Evolutionary conservation across 1,140 invertebrate species (phyloP), one percentile per base, ranked within the genome.

Genomic region (Sycophila sp.): DNA sequence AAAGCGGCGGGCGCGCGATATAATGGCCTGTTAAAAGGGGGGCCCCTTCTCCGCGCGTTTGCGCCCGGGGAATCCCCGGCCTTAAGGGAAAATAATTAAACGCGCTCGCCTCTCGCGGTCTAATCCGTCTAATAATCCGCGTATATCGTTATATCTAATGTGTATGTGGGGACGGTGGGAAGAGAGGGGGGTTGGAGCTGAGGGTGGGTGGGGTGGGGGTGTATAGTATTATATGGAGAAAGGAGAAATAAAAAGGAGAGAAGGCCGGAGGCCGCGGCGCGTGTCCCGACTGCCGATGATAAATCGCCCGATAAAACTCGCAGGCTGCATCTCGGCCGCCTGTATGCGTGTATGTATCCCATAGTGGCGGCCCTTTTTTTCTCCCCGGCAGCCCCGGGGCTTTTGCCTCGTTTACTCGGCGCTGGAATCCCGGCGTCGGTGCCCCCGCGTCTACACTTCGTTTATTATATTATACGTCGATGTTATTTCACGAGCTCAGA

Each of bases 21-120:
- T 80, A 77, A 78, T 73, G 68, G 75, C 72, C 76, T 73, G 77
- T 79, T 79, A 80, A 79, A 76, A n/a, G n/a, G n/a, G n/a, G 75
- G 75, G 72, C 3, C 32, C 56, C 32, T 40, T 63, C 11, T 28
- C 30, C n/a, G 15, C n/a, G 56, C 45, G 63, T 75, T 72, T 77
- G 75, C 75, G 49, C 74, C 53, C 49, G 70, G 51, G 71, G 69
- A 68, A 74, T 77, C 74, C 70, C 36, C 10, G 66, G 49, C 63
- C 51, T 69, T 45, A 49, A 65, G 62, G 64, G 62, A 74, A 77
- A 76, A 76, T 78, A 77, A 78, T 78, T 77, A 77, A 78, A 77
- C 69, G 66, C 76, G 73, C 71, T 45, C 45, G 40, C 53, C 66
- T 53, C 56, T 22, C 53, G 22, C 8, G 15, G 22, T 10, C n/a